Conservation (phyloP, 2,888 invertebrate genomes). For the Congeria kusceri region DNA sequence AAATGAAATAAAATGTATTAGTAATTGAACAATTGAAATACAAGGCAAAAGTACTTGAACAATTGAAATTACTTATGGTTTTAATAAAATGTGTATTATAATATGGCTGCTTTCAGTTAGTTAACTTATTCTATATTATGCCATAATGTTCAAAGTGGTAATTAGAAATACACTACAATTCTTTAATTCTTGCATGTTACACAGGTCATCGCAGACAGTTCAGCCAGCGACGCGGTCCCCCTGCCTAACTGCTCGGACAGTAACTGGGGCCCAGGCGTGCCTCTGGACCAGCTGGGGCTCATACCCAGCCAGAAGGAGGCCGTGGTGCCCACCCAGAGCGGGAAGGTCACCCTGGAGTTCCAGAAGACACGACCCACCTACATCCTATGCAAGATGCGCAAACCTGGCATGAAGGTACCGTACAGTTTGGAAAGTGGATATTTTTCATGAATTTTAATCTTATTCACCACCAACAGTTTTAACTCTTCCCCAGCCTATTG, state of each 20-base stretch:
- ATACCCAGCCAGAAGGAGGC: conserved; percentile 80
- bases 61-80: too few species aligned
- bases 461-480: too few species aligned
- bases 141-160: too few species aligned
- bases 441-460: neutral
- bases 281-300: conserved; percentile 84
- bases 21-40: too few species aligned
- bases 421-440: neutral
- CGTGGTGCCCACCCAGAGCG: conserved; percentile 74
- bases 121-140: too few species aligned
- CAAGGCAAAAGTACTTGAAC: too few species aligned
- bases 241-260: conserved; percentile 84
- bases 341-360: conserved; percentile 87
- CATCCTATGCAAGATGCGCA: conserved; percentile 83
- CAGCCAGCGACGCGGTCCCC: conserved; percentile 80
- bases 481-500: too few species aligned
- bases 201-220: conserved; percentile 72
- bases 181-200: too few species aligned
- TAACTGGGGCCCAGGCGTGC: conserved; percentile 85
- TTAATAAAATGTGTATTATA: too few species aligned
- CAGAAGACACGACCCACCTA: conserved; percentile 92
- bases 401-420: conserved; percentile 82
- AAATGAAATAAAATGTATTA: too few species aligned
- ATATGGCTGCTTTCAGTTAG: too few species aligned
- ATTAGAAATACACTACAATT: too few species aligned